Evolutionary conservation across 2,888 invertebrate genomes (phyloP), one percentile per base, ranked within the genome.

Genomic region (Xylophagus ater): DNA sequence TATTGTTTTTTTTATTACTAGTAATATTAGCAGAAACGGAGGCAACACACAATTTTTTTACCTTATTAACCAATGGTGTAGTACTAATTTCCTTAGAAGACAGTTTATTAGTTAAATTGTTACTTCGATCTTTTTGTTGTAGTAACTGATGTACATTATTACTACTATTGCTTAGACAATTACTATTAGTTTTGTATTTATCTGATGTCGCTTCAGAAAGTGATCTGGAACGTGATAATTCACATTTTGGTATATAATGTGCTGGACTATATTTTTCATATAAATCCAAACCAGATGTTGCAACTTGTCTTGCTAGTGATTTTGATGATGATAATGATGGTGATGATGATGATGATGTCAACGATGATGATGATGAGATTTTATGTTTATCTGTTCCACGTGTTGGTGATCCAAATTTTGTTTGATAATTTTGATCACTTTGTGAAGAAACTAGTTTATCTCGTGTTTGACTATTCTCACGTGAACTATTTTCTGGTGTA

Each of bases 231-330:
- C 65, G 62, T 61, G 60, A 58, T 51, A 62, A 57, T 60, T 65
- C 66, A 60, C 58, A 58, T 55, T 62, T 65, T 44, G 83, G 81
- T 54, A 78, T 73, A 60, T 84, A 83, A 57, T 78, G 76, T 26
- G 77, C 71, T 34, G 82, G 80, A 25, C 82, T 82, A 56, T 84
- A 84, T 60, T 80, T 82, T 53, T 76, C 78, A 56, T 78, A 76
- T 45, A 82, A 62, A 46, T 83, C 81, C 21, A 80, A 75, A 2
- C 70, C 71, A 37, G 69, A 76, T 73, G 70, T 76, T 35, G 68
- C 70, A 53, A 70, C 55, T 20, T 70, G 67, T 23, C 68, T 68
- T 5, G 68, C 70, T 49, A 66, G 67, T 53, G 68, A 67, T 54
- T 62, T 65, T 56, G 62, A 59, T 60, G 62, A 58, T 49, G 46